These are phyloP conservation scores for Prionailurus bengalensis DNA, from an alignment of 2,113 vertebrate species.

Conservation along the genomic window DNA sequence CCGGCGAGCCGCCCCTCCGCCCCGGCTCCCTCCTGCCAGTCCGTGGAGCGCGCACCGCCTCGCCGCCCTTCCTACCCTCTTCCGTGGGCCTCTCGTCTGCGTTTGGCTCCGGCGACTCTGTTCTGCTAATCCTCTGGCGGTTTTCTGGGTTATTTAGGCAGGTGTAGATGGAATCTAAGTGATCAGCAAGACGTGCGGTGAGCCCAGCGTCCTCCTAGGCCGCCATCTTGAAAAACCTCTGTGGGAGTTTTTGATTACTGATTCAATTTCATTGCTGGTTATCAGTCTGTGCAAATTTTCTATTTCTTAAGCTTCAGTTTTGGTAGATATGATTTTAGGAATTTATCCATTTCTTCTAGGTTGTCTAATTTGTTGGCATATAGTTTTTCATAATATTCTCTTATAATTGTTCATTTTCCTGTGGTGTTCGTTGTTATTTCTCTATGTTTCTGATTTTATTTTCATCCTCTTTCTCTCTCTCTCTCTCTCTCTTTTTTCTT, in stretches of 20 bases:
- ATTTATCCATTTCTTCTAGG: not conserved
- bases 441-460: not conserved
- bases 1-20: no score
- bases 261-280: not conserved
- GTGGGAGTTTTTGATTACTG: not conserved
- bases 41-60: no score
- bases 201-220: no score
- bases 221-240: no score
- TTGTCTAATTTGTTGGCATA: not conserved
- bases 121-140: no score
- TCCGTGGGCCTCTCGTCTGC: no score
- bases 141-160: no score
- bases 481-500: fast-evolving
- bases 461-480: not conserved
- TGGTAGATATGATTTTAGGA: not conserved
- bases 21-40: no score
- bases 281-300: not conserved
- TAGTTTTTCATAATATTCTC: not conserved
- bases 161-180: no score
- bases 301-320: not conserved
- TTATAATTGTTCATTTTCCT: not conserved
- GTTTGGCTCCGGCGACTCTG: no score
- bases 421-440: not conserved
- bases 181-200: no score
- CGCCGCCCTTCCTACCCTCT: no score